Base-by-base conservation (phyloP, 1,140 invertebrate genomes). In the Aphis craccivora region DNA sequence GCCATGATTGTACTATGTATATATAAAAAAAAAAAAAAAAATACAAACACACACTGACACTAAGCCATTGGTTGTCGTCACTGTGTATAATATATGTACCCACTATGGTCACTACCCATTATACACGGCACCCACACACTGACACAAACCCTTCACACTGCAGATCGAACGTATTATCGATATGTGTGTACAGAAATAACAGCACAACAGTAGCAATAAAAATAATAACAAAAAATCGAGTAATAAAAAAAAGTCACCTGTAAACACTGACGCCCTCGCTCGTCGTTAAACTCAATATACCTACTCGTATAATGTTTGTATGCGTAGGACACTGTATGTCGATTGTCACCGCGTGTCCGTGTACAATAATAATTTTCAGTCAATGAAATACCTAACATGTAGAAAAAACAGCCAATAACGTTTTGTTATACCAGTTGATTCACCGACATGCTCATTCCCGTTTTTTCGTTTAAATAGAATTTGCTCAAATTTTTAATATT, bases 221-320 rank as follows among this genome's bases (percentile, higher is more conserved):
- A 76, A 76, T 76, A 76, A 76, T 76, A 76, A 76, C 60, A 76
- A 76, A n/a, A 76, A 76, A n/a, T 76, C 30, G n/a, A 76, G 14
- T n/a, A 76, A 76, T 76, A 76, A 83, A 35, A 23, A 83, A 43
- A 84, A 84, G 37, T 84, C 35, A 40, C 22, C 40, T 84, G 40
- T 84, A 30, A 84, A 43, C 83, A 84, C 43, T 22, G 23, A 84
- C 37, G 25, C 83, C 23, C 83, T 40, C 83, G 9, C 22, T 11
- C 83, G 7, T 43, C 23, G 4, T 83, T 40, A 43, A 3, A 9
- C 14, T 40, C 37, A 40, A 43, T 37, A 8, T 83, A 83, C n/a
- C n/a, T 35, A 83, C 37, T 40, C 37, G 37, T 40, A 40, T 3
- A 40, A 40, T 40, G 37, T 40, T 40, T 40, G 37, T 40, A 40